phyloP scores from a whole-genome alignment of 2,888 invertebrate genomes.

The Phlogophora meticulosa region DNA sequence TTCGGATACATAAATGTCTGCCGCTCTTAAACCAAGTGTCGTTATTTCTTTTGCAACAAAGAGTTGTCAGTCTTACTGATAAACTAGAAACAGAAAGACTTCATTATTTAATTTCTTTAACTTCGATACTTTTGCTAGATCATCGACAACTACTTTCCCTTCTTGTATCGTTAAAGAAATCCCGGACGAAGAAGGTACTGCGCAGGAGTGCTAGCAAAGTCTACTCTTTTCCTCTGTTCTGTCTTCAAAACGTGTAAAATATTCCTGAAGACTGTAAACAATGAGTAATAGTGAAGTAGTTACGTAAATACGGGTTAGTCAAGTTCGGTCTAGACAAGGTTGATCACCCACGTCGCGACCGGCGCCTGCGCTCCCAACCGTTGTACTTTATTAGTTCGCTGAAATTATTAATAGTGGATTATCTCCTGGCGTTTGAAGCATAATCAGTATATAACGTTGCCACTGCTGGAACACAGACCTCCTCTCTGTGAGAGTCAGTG shows the following conservation, averaged over 20 bases:
- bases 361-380: conserved; percentile 63
- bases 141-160: not conserved
- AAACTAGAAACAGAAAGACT: too few species aligned
- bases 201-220: not conserved
- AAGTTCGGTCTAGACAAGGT: conserved; percentile 74
- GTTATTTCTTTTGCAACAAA: not conserved
- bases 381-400: conserved; percentile 47
- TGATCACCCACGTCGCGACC: conserved; percentile 68
- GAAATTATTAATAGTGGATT: conserved; percentile 59
- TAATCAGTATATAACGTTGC: too few species aligned
- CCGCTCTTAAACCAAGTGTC: not conserved
- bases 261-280: conserved; percentile 46
- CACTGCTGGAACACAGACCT: too few species aligned
- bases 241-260: conserved; percentile 12
- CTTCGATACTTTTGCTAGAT: not conserved
- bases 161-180: not conserved
- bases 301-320: conserved; percentile 69
- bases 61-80: too few species aligned
- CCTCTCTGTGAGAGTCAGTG: too few species aligned
- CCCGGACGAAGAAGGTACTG: not conserved
- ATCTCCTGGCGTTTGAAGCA: conserved; percentile 32
- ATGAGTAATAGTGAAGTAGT: conserved; percentile 58
- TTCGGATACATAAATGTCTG: not conserved
- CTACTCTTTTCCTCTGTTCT: conserved; percentile 18
- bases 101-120: too few species aligned